Evolutionary conservation across 2,113 vertebrate species (phyloP).

Genomic region (human): DNA sequence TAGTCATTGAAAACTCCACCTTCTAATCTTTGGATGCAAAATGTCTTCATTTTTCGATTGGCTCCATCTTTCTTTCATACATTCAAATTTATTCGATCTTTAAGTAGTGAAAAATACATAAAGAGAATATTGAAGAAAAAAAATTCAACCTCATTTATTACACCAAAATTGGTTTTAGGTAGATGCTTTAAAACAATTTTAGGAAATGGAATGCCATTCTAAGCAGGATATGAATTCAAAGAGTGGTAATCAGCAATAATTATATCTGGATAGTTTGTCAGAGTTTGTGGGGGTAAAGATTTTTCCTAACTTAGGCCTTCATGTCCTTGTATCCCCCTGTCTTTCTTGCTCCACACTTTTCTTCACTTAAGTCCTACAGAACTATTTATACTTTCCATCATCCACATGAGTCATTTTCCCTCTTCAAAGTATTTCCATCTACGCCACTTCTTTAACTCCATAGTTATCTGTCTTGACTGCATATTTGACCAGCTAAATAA

Average conservation of each 20-base stretch:
- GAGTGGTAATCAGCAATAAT: background rate
- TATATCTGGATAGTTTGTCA: background rate
- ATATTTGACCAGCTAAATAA: background rate
- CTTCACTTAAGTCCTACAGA: background rate
- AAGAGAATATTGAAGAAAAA: background rate
- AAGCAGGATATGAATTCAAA: slow-evolving; percentile 30
- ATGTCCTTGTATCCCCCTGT: background rate
- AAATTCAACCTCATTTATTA: background rate
- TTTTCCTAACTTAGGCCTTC: background rate
- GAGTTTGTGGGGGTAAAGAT: background rate
- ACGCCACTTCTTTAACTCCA: background rate
- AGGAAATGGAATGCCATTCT: slow-evolving; percentile 3
- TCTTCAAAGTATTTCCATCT: background rate
- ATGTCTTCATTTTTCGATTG: background rate
- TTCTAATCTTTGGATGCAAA: background rate
- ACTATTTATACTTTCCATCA: background rate
- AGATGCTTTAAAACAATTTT: slow-evolving; percentile 8
- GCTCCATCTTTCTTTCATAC: background rate
- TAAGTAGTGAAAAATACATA: background rate
- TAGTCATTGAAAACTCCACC: background rate
- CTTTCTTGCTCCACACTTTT: background rate
- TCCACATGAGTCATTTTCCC: background rate
- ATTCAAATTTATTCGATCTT: background rate
- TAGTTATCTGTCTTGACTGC: background rate
- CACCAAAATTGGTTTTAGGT: slow-evolving; percentile 1